These are phyloP conservation scores for Argya squamiceps DNA, from an alignment of 2,797 vertebrate genomes.

Conservation along the genomic window DNA sequence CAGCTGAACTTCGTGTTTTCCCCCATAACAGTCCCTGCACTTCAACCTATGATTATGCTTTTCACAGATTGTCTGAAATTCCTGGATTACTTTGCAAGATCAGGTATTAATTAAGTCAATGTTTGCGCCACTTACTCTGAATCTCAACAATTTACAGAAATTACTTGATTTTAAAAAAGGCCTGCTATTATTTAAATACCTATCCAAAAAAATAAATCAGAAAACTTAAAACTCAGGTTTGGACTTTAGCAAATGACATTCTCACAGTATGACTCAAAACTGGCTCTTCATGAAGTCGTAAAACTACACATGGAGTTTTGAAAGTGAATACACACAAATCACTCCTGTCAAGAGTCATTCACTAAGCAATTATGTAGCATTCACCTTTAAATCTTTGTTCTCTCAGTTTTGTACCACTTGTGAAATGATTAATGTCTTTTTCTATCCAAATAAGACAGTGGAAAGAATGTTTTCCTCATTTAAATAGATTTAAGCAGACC, in stretches of 20 bases:
- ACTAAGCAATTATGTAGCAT: neutral
- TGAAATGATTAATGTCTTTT: constrained; percentile 13
- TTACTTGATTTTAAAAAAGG: fast-evolving
- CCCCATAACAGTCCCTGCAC: neutral
- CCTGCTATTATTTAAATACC: neutral
- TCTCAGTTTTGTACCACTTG: neutral
- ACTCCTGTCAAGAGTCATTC: neutral
- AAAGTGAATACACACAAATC: neutral
- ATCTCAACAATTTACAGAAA: neutral
- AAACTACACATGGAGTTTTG: neutral
- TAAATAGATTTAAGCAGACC: neutral
- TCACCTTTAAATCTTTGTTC: constrained; percentile 1
- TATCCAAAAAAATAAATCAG: neutral
- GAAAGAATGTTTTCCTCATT: constrained; percentile 20
- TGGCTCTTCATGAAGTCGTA: neutral
- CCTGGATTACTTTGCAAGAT: neutral
- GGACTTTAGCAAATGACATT: neutral
- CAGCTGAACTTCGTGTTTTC: neutral
- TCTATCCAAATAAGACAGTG: neutral
- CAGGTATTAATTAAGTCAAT: neutral
- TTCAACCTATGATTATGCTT: neutral
- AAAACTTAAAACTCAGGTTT: neutral
- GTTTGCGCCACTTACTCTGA: neutral
- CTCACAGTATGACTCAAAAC: neutral
- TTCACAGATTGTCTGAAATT: neutral